These are phyloP conservation scores for Acronicta psi DNA, from an alignment of 2,888 invertebrate species.

Conservation along the genomic window DNA sequence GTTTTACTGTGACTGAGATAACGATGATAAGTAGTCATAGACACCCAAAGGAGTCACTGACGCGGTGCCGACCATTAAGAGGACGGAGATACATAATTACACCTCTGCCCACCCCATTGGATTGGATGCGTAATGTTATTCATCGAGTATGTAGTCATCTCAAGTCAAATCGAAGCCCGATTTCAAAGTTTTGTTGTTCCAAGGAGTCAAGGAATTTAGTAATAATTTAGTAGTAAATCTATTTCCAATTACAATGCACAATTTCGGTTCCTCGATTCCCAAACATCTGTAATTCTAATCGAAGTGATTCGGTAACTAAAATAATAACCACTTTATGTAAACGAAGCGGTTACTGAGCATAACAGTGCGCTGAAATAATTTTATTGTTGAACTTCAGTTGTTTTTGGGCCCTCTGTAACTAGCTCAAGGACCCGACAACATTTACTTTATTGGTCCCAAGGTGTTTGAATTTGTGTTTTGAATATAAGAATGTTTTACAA, in stretches of 20 bases:
- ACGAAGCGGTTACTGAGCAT: slow-evolving; percentile 36
- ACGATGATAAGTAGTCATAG: too few relatives aligned
- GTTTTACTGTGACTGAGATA: too few relatives aligned
- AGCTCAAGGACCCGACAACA: slow-evolving; percentile 44
- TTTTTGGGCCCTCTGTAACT: slow-evolving; percentile 49
- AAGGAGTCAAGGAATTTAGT: neutral
- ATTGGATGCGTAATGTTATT: too few relatives aligned
- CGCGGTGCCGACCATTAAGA: too few relatives aligned
- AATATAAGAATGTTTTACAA: slow-evolving; percentile 15
- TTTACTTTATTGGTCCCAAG: slow-evolving; percentile 45
- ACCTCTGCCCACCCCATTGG: too few relatives aligned
- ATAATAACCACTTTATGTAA: slow-evolving; percentile 52
- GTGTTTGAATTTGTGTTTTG: slow-evolving; percentile 33
- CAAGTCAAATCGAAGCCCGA: neutral
- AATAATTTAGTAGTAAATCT: slow-evolving; percentile 31
- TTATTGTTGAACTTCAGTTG: slow-evolving; percentile 61
- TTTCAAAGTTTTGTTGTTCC: slow-evolving; percentile 9
- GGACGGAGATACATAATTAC: too few relatives aligned
- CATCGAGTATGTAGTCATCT: too few relatives aligned
- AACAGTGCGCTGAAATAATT: slow-evolving; percentile 59
- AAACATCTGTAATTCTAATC: slow-evolving; percentile 32
- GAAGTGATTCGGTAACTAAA: slow-evolving; percentile 31
- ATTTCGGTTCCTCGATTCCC: slow-evolving; percentile 18
- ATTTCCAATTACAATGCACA: slow-evolving; percentile 29
- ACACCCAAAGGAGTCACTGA: too few relatives aligned